phyloP scores from a whole-genome alignment of 1,140 invertebrate genomes.

The Apis florea region DNA sequence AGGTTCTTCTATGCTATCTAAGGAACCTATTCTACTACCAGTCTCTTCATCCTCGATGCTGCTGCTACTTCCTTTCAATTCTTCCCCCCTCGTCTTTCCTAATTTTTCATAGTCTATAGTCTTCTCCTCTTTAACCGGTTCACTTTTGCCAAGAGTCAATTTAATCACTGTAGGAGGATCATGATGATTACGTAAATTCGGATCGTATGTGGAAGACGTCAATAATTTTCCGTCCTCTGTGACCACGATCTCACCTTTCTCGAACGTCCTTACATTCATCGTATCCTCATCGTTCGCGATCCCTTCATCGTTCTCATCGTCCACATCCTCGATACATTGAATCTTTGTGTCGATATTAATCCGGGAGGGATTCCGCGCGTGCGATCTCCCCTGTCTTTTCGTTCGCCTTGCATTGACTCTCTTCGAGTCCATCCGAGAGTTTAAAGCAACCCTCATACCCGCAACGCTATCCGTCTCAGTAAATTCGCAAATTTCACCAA shows the following conservation, averaged over 20 bases:
- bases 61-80: conserved; percentile 34
- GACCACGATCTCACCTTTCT: conserved; percentile 76
- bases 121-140: background rate
- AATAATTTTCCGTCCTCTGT: conserved; percentile 76
- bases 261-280: conserved; percentile 71
- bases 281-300: conserved; percentile 39
- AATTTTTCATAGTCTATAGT: background rate
- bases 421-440: conserved; percentile 72
- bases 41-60: conserved; percentile 57
- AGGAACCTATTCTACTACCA: conserved; percentile 59
- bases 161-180: background rate
- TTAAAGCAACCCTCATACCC: conserved; percentile 80
- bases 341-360: conserved; percentile 57
- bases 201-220: conserved; percentile 65
- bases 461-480: conserved; percentile 77
- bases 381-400: conserved; percentile 39
- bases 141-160: conserved; percentile 1
- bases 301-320: conserved; percentile 48
- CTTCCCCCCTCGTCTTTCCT: conserved; percentile 40
- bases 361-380: conserved; percentile 27
- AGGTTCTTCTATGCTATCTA: conserved; percentile 77
- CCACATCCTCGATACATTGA: conserved; percentile 21
- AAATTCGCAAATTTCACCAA: conserved; percentile 74
- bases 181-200: conserved; percentile 38
- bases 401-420: conserved; percentile 51